Conservation (phyloP, 1,140 invertebrate genomes). For the Tetraneura akinire region DNA sequence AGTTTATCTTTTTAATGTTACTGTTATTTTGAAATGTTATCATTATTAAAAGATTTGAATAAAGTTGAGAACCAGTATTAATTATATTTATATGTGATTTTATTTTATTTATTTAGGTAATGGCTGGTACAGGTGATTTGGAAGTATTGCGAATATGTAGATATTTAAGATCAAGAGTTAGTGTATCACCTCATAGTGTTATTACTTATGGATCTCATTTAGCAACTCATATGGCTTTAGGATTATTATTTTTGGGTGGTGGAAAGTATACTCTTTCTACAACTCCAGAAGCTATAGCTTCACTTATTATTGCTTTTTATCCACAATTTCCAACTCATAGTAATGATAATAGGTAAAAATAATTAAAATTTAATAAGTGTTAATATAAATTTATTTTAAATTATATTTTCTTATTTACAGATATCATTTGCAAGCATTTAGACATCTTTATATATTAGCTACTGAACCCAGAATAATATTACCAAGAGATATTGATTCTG, state of each 20-base stretch:
- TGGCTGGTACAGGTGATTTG: slow-evolving; percentile 91
- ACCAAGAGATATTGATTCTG: slow-evolving; percentile 80
- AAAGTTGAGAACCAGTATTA: too few species aligned
- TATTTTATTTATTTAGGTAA: slow-evolving; percentile 66
- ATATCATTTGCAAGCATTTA: slow-evolving; percentile 82
- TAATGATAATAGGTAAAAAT: slow-evolving; percentile 83
- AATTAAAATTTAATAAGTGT: slow-evolving; percentile 27
- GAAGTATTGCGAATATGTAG: slow-evolving; percentile 83
- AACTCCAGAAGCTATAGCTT: slow-evolving; percentile 79
- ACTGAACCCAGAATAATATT: slow-evolving; percentile 84
- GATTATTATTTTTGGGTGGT: slow-evolving; percentile 91
- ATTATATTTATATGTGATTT: neutral
- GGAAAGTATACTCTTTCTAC: slow-evolving; percentile 86
- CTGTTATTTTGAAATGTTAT: too few species aligned
- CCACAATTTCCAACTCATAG: slow-evolving; percentile 96
- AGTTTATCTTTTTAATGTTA: too few species aligned
- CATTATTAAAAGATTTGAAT: too few species aligned
- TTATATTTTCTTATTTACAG: slow-evolving; percentile 12
- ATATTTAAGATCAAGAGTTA: slow-evolving; percentile 74
- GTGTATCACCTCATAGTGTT: slow-evolving; percentile 63
- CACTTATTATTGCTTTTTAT: slow-evolving; percentile 88
- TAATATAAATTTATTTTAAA: neutral
- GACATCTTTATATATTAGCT: slow-evolving; percentile 93
- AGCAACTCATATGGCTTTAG: slow-evolving; percentile 91
- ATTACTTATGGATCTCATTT: slow-evolving; percentile 91